Evolutionary conservation across 2,888 invertebrate genomes (phyloP).

Genomic region (Ommatoiulus sabulosus): DNA sequence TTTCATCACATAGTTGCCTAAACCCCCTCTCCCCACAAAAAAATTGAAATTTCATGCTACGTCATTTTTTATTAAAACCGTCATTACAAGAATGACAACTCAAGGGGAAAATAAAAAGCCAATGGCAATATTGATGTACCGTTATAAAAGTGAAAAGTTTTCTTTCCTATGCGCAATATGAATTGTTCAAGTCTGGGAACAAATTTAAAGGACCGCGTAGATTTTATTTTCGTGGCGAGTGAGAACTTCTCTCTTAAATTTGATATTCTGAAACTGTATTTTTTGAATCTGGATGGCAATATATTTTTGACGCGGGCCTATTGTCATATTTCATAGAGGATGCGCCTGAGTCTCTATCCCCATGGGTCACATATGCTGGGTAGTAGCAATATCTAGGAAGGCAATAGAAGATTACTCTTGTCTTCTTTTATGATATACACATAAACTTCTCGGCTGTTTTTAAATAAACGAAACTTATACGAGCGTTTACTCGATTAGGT

Average conservation of each 20-base stretch:
- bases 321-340: slow-evolving; percentile 51
- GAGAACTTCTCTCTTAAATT: background rate
- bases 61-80: background rate
- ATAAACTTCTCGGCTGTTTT: slow-evolving; percentile 48
- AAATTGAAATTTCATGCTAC: background rate
- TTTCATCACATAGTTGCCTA: background rate
- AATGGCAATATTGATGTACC: background rate
- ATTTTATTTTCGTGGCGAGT: background rate
- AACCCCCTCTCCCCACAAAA: background rate
- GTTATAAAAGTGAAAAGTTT: background rate
- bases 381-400: slow-evolving; percentile 8
- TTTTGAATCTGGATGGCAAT: slow-evolving; percentile 31
- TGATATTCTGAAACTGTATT: slow-evolving; percentile 32
- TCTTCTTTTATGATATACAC: slow-evolving; percentile 53
- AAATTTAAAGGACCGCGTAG: background rate
- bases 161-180: background rate
- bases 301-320: slow-evolving; percentile 4
- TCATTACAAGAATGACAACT: background rate
- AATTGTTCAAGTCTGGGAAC: background rate
- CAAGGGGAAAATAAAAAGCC: background rate
- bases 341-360: background rate
- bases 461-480: slow-evolving; percentile 43
- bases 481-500: slow-evolving; percentile 42
- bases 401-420: slow-evolving; percentile 39
- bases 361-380: slow-evolving; percentile 45